phyloP scores from a whole-genome alignment of 1,140 invertebrate genomes.

The Armadillidium nasatum region DNA sequence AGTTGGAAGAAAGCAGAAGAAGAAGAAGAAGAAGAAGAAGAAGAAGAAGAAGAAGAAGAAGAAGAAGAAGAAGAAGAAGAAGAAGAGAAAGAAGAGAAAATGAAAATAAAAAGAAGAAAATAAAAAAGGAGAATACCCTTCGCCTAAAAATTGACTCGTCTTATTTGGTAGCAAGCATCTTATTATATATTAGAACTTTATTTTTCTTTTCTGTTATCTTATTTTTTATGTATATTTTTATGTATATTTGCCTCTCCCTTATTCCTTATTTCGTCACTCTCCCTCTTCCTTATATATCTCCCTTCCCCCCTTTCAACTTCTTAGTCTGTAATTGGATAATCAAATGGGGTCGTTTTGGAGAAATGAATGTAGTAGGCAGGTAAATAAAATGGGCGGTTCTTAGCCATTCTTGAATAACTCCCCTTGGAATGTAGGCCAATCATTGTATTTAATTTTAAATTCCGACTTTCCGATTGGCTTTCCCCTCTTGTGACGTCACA shows the following conservation, averaged over 20 bases:
- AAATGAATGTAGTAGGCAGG: background rate
- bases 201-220: slow-evolving; percentile 9
- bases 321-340: slow-evolving; percentile 37
- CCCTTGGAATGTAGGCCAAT: slow-evolving; percentile 20
- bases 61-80: background rate
- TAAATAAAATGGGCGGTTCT: slow-evolving; percentile 16
- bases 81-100: no score
- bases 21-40: background rate
- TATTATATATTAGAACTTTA: slow-evolving; percentile 1
- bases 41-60: background rate
- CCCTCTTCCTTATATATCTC: slow-evolving; percentile 7
- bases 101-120: background rate
- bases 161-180: background rate
- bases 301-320: slow-evolving; percentile 16
- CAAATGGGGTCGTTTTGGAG: slow-evolving; percentile 30
- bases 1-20: no score
- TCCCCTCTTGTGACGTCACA: slow-evolving; percentile 32
- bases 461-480: background rate
- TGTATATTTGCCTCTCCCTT: background rate
- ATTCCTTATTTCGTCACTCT: background rate
- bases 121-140: background rate
- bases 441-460: background rate
- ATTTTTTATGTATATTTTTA: no score
- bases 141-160: background rate
- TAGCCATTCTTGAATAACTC: background rate